Conservation (phyloP, 2,113 vertebrate species). For the Chinchilla lanigera region DNA sequence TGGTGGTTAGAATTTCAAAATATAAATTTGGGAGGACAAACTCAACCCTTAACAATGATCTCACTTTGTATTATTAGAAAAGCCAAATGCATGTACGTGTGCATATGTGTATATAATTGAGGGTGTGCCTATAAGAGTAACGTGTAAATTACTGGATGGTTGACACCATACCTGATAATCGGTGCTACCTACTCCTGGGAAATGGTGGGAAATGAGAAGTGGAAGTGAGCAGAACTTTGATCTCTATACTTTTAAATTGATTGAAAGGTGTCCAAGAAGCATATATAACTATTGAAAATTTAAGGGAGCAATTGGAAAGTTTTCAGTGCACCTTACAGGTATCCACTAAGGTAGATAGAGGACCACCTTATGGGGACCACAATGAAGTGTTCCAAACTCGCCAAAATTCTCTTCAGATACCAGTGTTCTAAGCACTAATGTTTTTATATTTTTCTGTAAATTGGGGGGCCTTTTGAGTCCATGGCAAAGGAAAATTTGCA, state of each 20-base stretch:
- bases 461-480: not conserved
- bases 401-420: not conserved
- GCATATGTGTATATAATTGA: not conserved
- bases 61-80: slow-evolving; percentile 15
- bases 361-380: not conserved
- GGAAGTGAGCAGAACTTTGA: not conserved
- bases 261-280: not conserved
- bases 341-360: not conserved
- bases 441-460: not conserved
- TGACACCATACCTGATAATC: not conserved
- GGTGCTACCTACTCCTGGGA: not conserved
- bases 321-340: not conserved
- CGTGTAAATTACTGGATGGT: not conserved
- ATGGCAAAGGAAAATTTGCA: not conserved
- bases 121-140: not conserved
- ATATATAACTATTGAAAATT: not conserved
- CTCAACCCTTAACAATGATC: slow-evolving; percentile 4
- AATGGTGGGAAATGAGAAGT: not conserved
- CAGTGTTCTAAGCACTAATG: slow-evolving; percentile 2
- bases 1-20: not conserved
- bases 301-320: not conserved
- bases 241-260: slow-evolving; percentile 8
- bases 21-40: not conserved
- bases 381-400: not conserved
- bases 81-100: not conserved